Base-by-base conservation (phyloP, 2,797 vertebrate genomes). In the Anas georgica region DNA sequence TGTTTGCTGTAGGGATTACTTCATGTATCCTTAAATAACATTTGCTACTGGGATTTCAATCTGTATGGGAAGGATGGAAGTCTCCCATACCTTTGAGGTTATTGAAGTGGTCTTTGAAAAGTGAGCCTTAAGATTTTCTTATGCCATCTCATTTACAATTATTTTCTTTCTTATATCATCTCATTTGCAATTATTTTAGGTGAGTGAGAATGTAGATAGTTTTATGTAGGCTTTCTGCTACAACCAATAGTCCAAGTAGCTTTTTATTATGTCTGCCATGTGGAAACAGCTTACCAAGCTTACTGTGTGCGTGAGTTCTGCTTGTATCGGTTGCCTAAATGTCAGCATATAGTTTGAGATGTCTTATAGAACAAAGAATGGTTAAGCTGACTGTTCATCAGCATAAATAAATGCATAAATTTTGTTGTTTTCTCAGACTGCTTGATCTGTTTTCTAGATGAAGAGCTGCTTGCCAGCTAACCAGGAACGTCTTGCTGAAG, bases 381-480 rank as follows among this genome's bases (percentile, higher is more conserved):
- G 25, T n/a, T 59, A 20, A 45, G 26, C 6, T 50, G 31, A 3
- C 7, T 58, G 16, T 56, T 90, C 13, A 11, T 58, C 45, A 82
- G 23, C 9, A 5, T 12, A 70, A 85, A 31, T 10, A 54, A 64
- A 31, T 17, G 7, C 7, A 4, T 12, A 9, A 12, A 7, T 9
- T 29, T 5, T 31, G 6, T 29, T 35, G 13, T 17, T 48, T 25
- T 25, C 35, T 48, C 26, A 60, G 46, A 26, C 8, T 46, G 21
- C 39, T 54, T 52, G 12, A 0, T 84, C 6, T 93, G 15, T 79
- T 8, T 67, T 75, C 12, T 72, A 99, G 99, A 95, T 99, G 83
- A 99, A 98, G 91, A 98, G 97, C 60, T 99, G 99, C 91, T 94
- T 97, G 10, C 96, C 97, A 29, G 98, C 98, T 18, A 99, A 99